Conservation (phyloP, 2,797 vertebrate species). For the Tenualosa thibaudeaui region DNA sequence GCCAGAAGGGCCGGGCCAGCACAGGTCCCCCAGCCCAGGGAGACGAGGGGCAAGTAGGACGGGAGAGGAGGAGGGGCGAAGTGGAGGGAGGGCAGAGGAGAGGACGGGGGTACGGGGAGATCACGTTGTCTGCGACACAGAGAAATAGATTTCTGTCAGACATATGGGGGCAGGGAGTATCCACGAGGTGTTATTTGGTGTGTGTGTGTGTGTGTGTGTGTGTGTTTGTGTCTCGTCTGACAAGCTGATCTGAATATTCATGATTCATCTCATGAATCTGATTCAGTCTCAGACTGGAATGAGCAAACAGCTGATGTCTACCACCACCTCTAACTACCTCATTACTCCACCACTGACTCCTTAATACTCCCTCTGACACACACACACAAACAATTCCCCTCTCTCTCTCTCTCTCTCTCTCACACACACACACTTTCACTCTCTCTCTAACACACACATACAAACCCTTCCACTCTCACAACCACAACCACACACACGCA, state of each 20-base stretch:
- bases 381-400: no score
- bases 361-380: not conserved
- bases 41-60: not conserved
- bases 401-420: no score
- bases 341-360: not conserved
- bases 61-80: not conserved
- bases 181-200: not conserved
- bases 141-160: not conserved
- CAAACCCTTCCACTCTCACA: no score
- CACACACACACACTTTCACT: no score
- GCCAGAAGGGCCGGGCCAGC: not conserved
- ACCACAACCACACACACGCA: no score
- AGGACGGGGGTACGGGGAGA: not conserved
- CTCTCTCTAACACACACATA: no score
- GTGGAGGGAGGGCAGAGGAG: not conserved
- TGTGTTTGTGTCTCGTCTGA: not conserved
- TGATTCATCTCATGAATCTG: not conserved
- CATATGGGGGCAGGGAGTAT: not conserved
- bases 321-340: not conserved
- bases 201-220: not conserved
- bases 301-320: conserved; percentile 6
- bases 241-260: conserved; percentile 25
- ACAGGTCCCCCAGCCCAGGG: not conserved
- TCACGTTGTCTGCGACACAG: not conserved
- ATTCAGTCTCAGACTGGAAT: not conserved